Conservation (phyloP, 2,113 vertebrate species). For the Empidonax alnorum region DNA sequence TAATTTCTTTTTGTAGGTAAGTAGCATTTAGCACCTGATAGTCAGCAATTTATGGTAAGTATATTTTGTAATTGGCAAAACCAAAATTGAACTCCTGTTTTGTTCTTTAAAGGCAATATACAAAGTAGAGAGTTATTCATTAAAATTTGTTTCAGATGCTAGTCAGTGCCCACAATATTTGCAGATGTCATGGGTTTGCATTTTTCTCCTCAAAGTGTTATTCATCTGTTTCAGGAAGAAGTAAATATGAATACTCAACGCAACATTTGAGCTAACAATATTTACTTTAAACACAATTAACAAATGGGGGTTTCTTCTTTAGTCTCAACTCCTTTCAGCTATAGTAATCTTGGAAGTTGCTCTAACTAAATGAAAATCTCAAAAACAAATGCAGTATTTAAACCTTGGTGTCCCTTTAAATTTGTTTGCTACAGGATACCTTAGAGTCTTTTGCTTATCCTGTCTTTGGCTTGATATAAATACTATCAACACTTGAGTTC, state of each 20-base stretch:
- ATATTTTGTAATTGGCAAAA: neutral
- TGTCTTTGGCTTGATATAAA: neutral
- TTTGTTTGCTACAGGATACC: neutral
- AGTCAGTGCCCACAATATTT: neutral
- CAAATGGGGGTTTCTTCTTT: neutral
- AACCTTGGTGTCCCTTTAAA: neutral
- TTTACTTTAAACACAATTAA: constrained; percentile 9
- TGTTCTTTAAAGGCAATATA: neutral
- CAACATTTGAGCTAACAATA: neutral
- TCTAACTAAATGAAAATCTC: neutral
- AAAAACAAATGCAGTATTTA: neutral
- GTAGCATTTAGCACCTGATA: neutral
- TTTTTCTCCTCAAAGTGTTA: neutral
- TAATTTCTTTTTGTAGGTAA: constrained; percentile 63
- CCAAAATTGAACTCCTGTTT: neutral
- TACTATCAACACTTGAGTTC: neutral
- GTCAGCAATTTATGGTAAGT: constrained; percentile 19
- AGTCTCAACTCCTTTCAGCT: neutral
- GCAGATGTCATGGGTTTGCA: neutral
- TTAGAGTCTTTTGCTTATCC: neutral
- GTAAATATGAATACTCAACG: neutral
- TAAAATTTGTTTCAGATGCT: neutral
- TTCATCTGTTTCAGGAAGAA: neutral
- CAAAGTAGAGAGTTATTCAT: neutral
- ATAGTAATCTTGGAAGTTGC: neutral